Evolutionary conservation across 2,888 invertebrate genomes (phyloP), one percentile per base, ranked within the genome.

Genomic region (Eudasyphora cyanicolor): DNA sequence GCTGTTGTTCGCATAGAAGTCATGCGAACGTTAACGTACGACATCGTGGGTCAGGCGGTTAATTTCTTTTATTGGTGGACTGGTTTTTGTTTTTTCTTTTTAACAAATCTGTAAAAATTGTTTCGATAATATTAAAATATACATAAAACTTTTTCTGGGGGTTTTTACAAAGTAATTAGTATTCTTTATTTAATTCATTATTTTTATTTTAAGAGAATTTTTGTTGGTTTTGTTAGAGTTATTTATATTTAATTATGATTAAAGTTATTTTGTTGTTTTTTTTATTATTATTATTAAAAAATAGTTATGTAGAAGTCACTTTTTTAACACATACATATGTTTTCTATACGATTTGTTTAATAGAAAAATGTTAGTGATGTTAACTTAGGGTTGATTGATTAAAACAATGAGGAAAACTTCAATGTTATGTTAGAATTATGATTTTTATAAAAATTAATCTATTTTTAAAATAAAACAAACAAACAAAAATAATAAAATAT

Each of bases 241-340:
- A n/a, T 38, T 64, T 24, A 14, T 67, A 38, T n/a, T 64, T 35
- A 67, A 42, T 67, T 67, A 67, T 14, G 69, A 29, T 69, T 49
- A 49, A 69, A 45, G 27, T 45, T 49, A 29, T 29, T 69, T 14
- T 14, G 12, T 69, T 24, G 14, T 32, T 62, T 49, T 49, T 29
- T 69, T 14, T 14, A 21, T 69, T 24, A 38, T 32, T 62, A 62
- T 69, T 67, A 69, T 69, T 69, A 49, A 29, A 69, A 69, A 69
- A 77, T 69, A 74, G 73, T 69, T 38, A 35, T 67, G 19, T 74
- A 74, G 62, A 82, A 82, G 74, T 78, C 62, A 82, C 60, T 82
- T 82, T 60, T n/a, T 77, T 77, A 76, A 75, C 74, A 78, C 70
- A 75, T 75, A 75, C 24, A 54, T 75, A 62, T 74, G 17, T 21